phyloP scores from a whole-genome alignment of 1,140 invertebrate genomes.

The Anastatus disparis region DNA sequence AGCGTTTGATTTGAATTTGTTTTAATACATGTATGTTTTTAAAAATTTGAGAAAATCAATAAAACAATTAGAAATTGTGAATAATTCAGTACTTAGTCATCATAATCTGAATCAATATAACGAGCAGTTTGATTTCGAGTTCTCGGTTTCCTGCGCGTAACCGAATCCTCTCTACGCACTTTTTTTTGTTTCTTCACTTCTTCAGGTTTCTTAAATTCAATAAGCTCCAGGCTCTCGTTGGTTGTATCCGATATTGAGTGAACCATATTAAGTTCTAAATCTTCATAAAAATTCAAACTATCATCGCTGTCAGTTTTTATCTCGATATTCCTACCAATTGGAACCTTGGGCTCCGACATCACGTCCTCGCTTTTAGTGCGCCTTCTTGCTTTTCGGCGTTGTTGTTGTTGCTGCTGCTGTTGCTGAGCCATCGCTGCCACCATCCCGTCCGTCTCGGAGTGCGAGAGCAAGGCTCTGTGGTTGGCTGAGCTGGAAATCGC shows the following conservation, averaged over 20 bases:
- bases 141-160: constrained; percentile 23
- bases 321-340: constrained; percentile 1
- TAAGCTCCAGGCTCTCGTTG: constrained; percentile 22
- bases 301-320: neutral
- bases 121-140: constrained; percentile 28
- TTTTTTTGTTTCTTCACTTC: constrained; percentile 42
- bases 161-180: constrained; percentile 8
- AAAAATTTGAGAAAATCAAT: too few species aligned
- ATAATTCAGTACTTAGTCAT: constrained; percentile 37
- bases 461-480: constrained; percentile 37
- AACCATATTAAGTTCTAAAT: constrained; percentile 15
- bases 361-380: constrained; percentile 42
- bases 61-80: neutral
- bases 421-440: neutral
- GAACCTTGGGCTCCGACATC: constrained; percentile 3
- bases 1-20: too few species aligned
- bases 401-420: neutral
- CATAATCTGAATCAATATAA: constrained; percentile 40
- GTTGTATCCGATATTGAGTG: neutral
- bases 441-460: constrained; percentile 31
- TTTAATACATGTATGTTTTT: too few species aligned
- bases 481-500: constrained; percentile 64
- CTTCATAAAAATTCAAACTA: constrained; percentile 26
- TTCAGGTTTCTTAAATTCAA: constrained; percentile 46
- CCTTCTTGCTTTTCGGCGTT: constrained; percentile 22